phyloP scores from a whole-genome alignment of 1,140 invertebrate species.

The Zaprionus gabonicus region DNA sequence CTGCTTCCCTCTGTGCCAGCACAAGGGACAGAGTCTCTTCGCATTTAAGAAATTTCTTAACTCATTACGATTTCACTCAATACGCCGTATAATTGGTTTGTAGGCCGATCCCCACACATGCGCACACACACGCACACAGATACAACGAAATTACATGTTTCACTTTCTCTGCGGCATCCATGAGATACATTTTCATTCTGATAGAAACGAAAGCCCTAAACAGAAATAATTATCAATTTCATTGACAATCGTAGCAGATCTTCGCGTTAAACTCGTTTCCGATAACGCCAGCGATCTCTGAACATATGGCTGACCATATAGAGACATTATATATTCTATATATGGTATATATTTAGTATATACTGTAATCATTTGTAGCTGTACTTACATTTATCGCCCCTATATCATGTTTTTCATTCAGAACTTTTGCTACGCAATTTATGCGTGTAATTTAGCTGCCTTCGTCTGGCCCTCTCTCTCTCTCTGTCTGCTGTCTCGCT shows the following conservation, averaged over 20 bases:
- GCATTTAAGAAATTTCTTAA: conserved; percentile 75
- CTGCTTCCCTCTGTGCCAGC: not conserved
- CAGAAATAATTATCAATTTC: conserved; percentile 1
- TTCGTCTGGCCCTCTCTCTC: conserved; percentile 7
- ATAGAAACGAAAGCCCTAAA: not conserved
- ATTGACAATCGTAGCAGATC: not conserved
- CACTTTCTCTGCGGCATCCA: conserved; percentile 74
- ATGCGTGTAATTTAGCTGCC: conserved; percentile 70
- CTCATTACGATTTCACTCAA: conserved; percentile 82
- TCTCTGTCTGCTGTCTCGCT: not conserved
- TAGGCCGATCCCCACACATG: conserved; percentile 55
- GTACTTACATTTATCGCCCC: conserved; percentile 72
- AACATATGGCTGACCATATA: conserved; percentile 9
- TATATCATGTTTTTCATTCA: conserved; percentile 67
- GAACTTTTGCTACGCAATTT: conserved; percentile 76
- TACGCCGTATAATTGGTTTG: conserved; percentile 70
- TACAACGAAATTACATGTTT: conserved; percentile 72
- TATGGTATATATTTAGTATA: not conserved
- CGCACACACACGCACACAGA: conserved; percentile 28
- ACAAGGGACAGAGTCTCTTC: conserved; percentile 38
- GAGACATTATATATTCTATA: not conserved
- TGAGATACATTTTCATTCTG: conserved; percentile 30
- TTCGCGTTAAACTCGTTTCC: conserved; percentile 29
- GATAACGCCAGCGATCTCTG: conserved; percentile 4
- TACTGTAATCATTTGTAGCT: conserved; percentile 25